Evolutionary conservation across 2,797 vertebrate genomes (phyloP).

Genomic region (Poecilia wingei): DNA sequence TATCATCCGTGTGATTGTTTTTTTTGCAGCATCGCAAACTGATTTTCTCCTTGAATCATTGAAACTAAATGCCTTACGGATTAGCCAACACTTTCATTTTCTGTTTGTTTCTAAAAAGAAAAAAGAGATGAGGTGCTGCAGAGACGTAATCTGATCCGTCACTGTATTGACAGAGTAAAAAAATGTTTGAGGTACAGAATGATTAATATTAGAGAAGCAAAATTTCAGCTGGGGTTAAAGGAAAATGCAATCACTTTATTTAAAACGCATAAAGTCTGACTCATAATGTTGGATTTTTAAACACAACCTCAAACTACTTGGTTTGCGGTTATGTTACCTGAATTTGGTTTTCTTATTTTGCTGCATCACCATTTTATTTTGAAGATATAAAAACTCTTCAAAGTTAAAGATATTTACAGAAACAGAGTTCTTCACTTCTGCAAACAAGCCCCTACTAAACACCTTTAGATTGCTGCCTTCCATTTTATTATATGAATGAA

Average conservation of each 20-base stretch:
- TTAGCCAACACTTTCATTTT: constrained; percentile 22
- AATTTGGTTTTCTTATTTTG: constrained; percentile 5
- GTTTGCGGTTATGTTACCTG: neutral
- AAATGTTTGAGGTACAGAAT: constrained; percentile 16
- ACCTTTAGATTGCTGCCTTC: neutral
- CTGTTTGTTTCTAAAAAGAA: constrained; percentile 11
- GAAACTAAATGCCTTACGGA: constrained; percentile 17
- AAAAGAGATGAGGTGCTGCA: constrained; percentile 15
- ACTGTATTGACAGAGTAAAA: constrained; percentile 4
- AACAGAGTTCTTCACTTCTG: neutral
- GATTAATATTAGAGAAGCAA: neutral
- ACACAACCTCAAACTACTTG: neutral
- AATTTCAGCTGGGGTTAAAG: constrained; percentile 5
- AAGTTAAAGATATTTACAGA: neutral
- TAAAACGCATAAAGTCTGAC: neutral
- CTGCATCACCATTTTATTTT: neutral
- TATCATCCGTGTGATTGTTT: neutral
- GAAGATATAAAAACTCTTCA: neutral
- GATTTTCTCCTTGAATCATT: constrained; percentile 3
- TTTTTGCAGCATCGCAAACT: constrained; percentile 7
- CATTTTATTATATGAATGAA: neutral
- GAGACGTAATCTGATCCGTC: neutral
- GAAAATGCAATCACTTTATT: constrained; percentile 5
- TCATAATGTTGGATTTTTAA: neutral
- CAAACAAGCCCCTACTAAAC: neutral